Evolutionary conservation across 1,140 invertebrate genomes (phyloP).

Genomic region (Leptopilina boulardi): DNA sequence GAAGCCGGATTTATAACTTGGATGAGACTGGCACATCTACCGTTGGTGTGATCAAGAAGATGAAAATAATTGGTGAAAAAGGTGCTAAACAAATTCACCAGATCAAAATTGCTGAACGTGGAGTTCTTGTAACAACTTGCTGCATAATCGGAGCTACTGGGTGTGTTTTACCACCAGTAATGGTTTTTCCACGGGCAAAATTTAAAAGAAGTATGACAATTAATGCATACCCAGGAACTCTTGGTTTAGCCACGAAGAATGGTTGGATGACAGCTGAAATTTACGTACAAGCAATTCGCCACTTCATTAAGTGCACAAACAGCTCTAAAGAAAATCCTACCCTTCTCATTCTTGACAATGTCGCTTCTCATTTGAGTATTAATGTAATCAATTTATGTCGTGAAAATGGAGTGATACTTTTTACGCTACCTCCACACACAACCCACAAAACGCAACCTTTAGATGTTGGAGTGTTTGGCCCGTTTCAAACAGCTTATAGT

Average conservation of each 20-base stretch:
- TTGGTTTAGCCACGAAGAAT: constrained; percentile 15
- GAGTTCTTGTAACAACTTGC: constrained; percentile 57
- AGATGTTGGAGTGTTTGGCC: too few species aligned
- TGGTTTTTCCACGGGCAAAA: constrained; percentile 41
- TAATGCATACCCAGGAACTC: constrained; percentile 12
- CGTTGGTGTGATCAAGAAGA: constrained; percentile 42
- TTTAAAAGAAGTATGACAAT: constrained; percentile 28
- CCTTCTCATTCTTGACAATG: too few species aligned
- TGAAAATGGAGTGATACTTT: too few species aligned
- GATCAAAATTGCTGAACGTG: constrained; percentile 56
- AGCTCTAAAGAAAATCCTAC: not conserved
- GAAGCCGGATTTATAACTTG: constrained; percentile 55
- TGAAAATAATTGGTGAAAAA: constrained; percentile 56
- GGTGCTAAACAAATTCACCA: constrained; percentile 58
- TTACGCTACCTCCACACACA: too few species aligned
- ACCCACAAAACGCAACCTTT: too few species aligned
- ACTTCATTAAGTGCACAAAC: not conserved
- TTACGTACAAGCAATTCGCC: not conserved
- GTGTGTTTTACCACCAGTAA: constrained; percentile 37
- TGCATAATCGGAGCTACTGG: constrained; percentile 44
- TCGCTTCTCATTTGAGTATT: too few species aligned
- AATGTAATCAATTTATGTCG: too few species aligned
- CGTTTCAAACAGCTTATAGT: too few species aligned
- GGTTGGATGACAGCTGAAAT: constrained; percentile 7
- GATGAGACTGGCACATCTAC: constrained; percentile 55